A percentile compares a stretch with the other conserved stretches of the same genome.
phyloP scores from a whole-genome alignment of 2,888 invertebrate species.

The Lymantria monacha region DNA sequence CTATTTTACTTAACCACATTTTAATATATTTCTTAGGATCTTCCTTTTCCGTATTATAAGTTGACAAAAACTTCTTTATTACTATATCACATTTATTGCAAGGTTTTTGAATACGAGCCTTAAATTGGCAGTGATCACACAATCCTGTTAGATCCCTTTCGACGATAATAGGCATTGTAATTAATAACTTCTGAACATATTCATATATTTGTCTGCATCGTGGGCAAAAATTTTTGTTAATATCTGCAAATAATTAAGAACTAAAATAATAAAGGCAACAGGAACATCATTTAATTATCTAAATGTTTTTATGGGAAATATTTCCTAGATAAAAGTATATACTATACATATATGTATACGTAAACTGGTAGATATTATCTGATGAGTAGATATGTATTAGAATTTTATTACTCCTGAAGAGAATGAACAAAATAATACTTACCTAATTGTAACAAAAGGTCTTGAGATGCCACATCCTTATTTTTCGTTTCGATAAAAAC shows the following conservation, averaged over 20 bases:
- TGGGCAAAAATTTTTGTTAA: constrained; percentile 46
- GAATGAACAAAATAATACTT: background rate
- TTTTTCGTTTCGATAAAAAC: background rate
- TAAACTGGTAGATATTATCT: no score
- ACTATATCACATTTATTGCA: constrained; percentile 51
- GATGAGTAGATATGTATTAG: no score
- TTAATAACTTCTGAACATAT: constrained; percentile 43
- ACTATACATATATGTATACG: no score
- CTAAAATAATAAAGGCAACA: background rate
- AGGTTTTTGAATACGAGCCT: constrained; percentile 29
- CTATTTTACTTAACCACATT: constrained; percentile 36
- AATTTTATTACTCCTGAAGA: no score
- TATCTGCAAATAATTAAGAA: constrained; percentile 37
- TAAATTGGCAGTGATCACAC: constrained; percentile 53
- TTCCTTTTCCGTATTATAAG: constrained; percentile 25
- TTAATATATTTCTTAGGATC: constrained; percentile 30
- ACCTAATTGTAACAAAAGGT: background rate
- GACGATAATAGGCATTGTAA: constrained; percentile 31
- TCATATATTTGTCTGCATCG: constrained; percentile 52
- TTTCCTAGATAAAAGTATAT: background rate
- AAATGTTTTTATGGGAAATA: background rate
- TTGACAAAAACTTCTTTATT: constrained; percentile 43
- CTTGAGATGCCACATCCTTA: background rate
- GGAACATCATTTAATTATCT: background rate
- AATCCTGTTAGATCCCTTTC: constrained; percentile 46